Base-by-base conservation (phyloP, 2,113 vertebrate species). In the Pholis gunnellus region DNA sequence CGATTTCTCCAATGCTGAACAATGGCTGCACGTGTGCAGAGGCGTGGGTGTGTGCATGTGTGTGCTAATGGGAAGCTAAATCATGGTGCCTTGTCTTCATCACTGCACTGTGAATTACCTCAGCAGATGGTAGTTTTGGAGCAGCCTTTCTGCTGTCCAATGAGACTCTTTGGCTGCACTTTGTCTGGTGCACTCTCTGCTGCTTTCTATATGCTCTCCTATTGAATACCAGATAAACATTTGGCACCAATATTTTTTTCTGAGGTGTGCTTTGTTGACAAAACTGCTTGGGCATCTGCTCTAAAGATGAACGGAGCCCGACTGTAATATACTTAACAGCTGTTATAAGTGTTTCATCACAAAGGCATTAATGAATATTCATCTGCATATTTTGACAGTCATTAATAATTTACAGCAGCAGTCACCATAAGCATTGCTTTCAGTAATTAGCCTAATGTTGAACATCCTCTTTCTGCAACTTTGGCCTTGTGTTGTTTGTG, bases 331-430 rank as follows among this genome's bases (percentile, higher is more conserved):
- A 77, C 64, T 57, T 69, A 42, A 50, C 79, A 87, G 81, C 82
- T 88, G 79, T 71, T 81, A 85, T 78, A 59, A 54, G 36, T 67
- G 46, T 89, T 90, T 74, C 87, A 81, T 81, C 78, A 87, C 79
- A 79, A 87, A 81, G 61, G 48, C 78, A 60, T 75, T 6, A 70
- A 82, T 90, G 81, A 88, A 84, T 84, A 81, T 90, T 88, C 75
- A 89, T 83, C 79, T 88, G 78, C 59, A 90, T 88, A 89, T 87
- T 90, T 87, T 76, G 72, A 61, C 79, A 63, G 63, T 75, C 82
- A 83, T 90, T 85, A 85, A 90, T 87, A 85, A 89, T 88, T 91
- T 81, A 86, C 52, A 80, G 27, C 56, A 67, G 74, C 73, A 69
- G 52, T 73, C 67, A 63, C 72, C 67, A 56, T 61, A 18, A 54